Base-by-base conservation (phyloP, 2,113 vertebrate genomes). In the Rafetus swinhoei region DNA sequence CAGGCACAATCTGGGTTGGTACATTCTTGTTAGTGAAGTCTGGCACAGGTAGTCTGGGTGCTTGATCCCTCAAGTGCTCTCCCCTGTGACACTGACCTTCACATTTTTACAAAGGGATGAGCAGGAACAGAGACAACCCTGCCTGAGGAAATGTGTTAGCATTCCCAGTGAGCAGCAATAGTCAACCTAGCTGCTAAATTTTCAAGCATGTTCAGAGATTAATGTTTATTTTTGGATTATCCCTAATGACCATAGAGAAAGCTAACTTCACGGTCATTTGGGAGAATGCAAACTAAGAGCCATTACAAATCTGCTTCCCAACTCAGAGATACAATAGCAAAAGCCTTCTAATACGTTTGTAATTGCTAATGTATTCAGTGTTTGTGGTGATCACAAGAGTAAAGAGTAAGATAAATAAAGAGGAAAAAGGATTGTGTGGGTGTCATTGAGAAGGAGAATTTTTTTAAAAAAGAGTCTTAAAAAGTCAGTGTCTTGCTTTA, bases 401-500 rank as follows among this genome's bases (percentile, higher is more conserved):
- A 87, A 60, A 88, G 54, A 35, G 1, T 8, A 4, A 86, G 81
- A 86, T 90, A 74, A 89, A 89, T 57, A 45, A 89, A 59, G 13
- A 55, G 87, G 35, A 57, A 56, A 19, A 81, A 60, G 4, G 54
- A 25, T 60, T 57, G 3, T 81, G 8, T 81, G 2, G 12, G 9
- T 52, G n/a, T 62, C 11, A 93, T 25, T 90, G 14, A 79, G 82
- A 93, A 85, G 2, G 29, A 3, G 56, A 77, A 24, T 54, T 6
- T 21, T 84, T n/a, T 94, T 85, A 4, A 2, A 50, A 13, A 90
- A 82, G 79, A 55, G 12, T 52, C 57, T 85, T 94, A 77, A 92
- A 25, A 85, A 95, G 39, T 96, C 84, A 95, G 87, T 81, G 15
- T 72, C 22, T 84, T 22, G 6, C 9, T 97, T 91, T 94, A 96